Evolutionary conservation across 2,888 invertebrate species (phyloP).

Genomic region (Folsomia candida): DNA sequence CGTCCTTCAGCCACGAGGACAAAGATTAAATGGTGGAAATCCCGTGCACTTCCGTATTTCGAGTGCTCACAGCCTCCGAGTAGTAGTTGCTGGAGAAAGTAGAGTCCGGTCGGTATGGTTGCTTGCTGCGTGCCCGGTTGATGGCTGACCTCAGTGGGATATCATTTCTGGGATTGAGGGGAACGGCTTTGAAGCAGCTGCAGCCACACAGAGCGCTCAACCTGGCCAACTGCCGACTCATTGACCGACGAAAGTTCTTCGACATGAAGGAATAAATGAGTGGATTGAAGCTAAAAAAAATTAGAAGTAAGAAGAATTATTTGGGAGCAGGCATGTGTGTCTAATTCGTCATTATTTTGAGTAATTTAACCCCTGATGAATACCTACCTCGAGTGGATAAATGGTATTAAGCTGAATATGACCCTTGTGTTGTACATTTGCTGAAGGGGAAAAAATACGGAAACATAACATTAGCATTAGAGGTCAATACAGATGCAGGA

Average conservation of each 20-base stretch:
- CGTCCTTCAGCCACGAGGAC: too few species aligned
- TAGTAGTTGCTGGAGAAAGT: slow-evolving; percentile 47
- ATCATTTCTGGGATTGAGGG: slow-evolving; percentile 28
- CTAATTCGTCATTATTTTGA: not conserved
- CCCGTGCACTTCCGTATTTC: slow-evolving; percentile 46
- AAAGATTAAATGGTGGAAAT: slow-evolving; percentile 40
- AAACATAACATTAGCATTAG: too few species aligned
- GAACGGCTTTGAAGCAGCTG: slow-evolving; percentile 32
- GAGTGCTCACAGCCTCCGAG: slow-evolving; percentile 41
- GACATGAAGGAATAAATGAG: slow-evolving; percentile 55
- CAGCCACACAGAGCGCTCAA: slow-evolving; percentile 44
- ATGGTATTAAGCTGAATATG: slow-evolving; percentile 53
- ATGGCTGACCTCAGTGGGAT: slow-evolving; percentile 43
- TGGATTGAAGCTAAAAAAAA: slow-evolving; percentile 52
- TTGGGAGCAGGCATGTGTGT: slow-evolving; percentile 13
- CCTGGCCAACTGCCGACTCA: slow-evolving; percentile 51
- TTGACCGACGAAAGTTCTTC: slow-evolving; percentile 53
- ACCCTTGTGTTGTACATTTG: slow-evolving; percentile 53
- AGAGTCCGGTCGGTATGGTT: slow-evolving; percentile 32
- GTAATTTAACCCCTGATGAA: not conserved
- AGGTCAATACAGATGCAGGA: too few species aligned
- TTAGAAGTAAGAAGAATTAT: not conserved
- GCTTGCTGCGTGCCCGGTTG: slow-evolving; percentile 30
- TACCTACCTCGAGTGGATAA: slow-evolving; percentile 53
- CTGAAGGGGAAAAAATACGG: not conserved